A percentile compares a stretch with the other conserved stretches of the same genome.
phyloP scores from a whole-genome alignment of 2,797 vertebrate species.

The Nannoperca australis region DNA sequence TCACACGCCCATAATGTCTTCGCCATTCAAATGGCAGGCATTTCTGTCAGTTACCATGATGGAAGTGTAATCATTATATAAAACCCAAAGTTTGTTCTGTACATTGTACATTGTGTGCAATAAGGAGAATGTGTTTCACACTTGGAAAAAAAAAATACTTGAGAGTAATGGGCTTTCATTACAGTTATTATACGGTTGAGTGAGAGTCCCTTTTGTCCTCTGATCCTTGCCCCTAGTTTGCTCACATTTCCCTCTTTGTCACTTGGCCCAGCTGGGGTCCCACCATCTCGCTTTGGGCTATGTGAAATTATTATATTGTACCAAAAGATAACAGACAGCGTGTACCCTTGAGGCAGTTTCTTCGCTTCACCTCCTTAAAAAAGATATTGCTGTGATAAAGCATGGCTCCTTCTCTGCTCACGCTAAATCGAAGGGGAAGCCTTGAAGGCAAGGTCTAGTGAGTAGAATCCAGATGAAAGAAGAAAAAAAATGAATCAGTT shows the following conservation, averaged over 20 bases:
- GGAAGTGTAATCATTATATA: conserved; percentile 22
- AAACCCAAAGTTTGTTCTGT: conserved; percentile 31
- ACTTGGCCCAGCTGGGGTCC: conserved; percentile 74
- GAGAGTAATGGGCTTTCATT: conserved; percentile 67
- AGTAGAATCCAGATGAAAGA: conserved; percentile 77
- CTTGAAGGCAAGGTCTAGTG: conserved; percentile 78
- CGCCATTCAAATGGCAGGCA: conserved; percentile 9
- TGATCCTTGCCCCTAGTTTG: conserved; percentile 70
- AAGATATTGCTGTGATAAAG: conserved; percentile 83
- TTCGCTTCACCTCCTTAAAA: conserved; percentile 81
- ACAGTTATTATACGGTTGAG: conserved; percentile 60
- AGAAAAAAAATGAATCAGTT: conserved; percentile 54
- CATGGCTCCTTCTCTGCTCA: conserved; percentile 64
- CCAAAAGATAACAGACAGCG: conserved; percentile 80
- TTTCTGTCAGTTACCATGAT: conserved; percentile 14
- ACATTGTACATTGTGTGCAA: conserved; percentile 12
- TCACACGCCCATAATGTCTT: not conserved
- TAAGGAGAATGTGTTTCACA: conserved; percentile 1
- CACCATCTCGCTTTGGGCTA: conserved; percentile 73
- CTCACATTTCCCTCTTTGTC: conserved; percentile 71
- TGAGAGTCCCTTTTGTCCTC: conserved; percentile 57
- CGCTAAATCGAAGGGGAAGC: conserved; percentile 74
- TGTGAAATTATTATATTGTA: conserved; percentile 82
- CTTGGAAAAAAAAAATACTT: conserved; percentile 20
- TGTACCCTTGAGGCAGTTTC: conserved; percentile 82